Evolutionary conservation across 2,113 vertebrate species (phyloP), one percentile per base, ranked within the genome.

Genomic region (Nesoenas mayeri): DNA sequence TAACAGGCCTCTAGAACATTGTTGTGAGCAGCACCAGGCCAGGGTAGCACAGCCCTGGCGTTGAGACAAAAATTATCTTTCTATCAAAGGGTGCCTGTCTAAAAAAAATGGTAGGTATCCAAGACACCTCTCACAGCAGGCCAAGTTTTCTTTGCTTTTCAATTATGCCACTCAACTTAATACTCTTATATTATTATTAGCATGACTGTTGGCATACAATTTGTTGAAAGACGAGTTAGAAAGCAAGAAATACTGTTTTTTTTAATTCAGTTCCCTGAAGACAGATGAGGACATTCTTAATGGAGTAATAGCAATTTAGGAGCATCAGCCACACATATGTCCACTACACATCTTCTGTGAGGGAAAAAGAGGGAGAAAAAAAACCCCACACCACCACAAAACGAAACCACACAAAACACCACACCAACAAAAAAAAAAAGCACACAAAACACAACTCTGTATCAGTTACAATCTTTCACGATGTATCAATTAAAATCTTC

Each of bases 11-110:
- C 61, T 47, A 40, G 38, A 54, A 51, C 25, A 28, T 0, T 0
- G 19, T 0, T 54, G 31, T 25, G 25, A 90, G 62, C 11, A 51
- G 62, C 24, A 65, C 17, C 2, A 0, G 6, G 10, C 13, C 65
- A 71, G 29, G 8, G 25, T 1, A 67, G 17, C 7, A 40, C 26
- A 71, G 51, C 10, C 1, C 10, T 22, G 9, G 13, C 44, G 36
- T 2, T 26, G 17, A 2, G 0, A 85, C 25, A 82, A 60, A 47
- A 69, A 13, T 5, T 29, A 57, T 13, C 11, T 31, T 61, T 31
- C 50, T 32, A 5, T 19, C 38, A 42, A 65, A 67, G 19, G 71
- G 10, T 10, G 9, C 21, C 34, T 79, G 7, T 82, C 81, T 25
- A 34, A 60, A 88, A 88, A 88, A 60, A 79, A 26, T 12, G 2